A percentile compares a stretch with the other conserved stretches of the same genome.
phyloP scores from a whole-genome alignment of 37 sponge, comb jelly and placozoan species.

The Theonella swinhoei region DNA sequence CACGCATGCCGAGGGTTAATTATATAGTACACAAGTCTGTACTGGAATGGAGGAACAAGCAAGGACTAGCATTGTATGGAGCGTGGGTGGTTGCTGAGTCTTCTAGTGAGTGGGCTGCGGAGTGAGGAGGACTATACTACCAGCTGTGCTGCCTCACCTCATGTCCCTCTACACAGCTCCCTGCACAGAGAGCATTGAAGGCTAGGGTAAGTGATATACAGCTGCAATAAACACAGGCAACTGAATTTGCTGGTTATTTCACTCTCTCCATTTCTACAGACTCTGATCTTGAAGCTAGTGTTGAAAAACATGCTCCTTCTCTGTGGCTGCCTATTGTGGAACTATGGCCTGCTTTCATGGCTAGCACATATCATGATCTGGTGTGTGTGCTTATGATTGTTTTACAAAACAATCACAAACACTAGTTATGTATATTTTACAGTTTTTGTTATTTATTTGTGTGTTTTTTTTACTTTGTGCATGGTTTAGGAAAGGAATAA shows the following conservation, averaged over 20 bases:
- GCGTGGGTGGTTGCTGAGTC: constrained; percentile 66
- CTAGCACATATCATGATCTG: background rate
- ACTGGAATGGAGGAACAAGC: too few relatives aligned
- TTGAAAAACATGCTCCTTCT: background rate
- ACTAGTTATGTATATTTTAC: too few relatives aligned
- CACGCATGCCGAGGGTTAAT: too few relatives aligned
- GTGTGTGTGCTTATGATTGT: background rate
- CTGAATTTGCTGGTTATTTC: too few relatives aligned
- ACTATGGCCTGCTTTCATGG: constrained; percentile 8
- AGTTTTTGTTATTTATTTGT: too few relatives aligned
- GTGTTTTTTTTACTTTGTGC: too few relatives aligned
- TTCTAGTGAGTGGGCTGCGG: constrained; percentile 63
- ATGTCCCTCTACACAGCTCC: constrained; percentile 26
- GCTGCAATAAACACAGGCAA: too few relatives aligned
- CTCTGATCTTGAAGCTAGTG: constrained; percentile 1
- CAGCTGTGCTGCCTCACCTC: constrained; percentile 40
- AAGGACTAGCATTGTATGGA: constrained; percentile 32
- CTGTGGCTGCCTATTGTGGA: constrained; percentile 13
- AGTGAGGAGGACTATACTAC: constrained; percentile 54
- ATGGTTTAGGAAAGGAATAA: background rate
- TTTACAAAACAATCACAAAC: too few relatives aligned
- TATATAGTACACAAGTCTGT: too few relatives aligned
- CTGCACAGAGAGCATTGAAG: background rate
- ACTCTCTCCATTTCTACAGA: too few relatives aligned
- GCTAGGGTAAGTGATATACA: constrained; percentile 41